phyloP scores from a whole-genome alignment of 2,797 vertebrate genomes.

The Typhlichthys eigenmanni region DNA sequence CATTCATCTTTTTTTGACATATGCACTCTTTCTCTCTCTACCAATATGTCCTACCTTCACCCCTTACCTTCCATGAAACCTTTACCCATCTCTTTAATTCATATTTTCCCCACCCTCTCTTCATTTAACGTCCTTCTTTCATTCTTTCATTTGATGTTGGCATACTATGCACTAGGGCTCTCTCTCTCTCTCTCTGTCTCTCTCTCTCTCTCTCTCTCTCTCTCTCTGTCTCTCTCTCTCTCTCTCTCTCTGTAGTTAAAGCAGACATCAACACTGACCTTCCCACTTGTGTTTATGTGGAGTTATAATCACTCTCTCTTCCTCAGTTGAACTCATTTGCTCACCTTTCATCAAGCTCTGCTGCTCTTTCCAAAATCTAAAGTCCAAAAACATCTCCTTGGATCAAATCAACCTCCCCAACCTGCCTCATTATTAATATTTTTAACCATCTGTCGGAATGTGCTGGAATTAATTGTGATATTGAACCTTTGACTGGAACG shows the following conservation, averaged over 20 bases:
- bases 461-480: too few relatives aligned
- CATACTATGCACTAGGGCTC: not conserved
- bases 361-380: not conserved
- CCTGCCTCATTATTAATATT: conserved; percentile 22
- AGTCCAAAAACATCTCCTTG: not conserved
- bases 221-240: conserved; percentile 4
- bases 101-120: conserved; percentile 2
- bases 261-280: not conserved
- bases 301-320: not conserved
- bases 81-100: not conserved
- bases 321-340: not conserved
- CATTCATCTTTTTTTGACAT: not conserved
- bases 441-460: conserved; percentile 31
- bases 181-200: not conserved
- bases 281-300: not conserved
- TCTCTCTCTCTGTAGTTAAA: not conserved
- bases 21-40: not conserved
- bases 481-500: too few relatives aligned
- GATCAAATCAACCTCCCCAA: conserved; percentile 25
- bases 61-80: not conserved
- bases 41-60: not conserved
- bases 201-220: not conserved
- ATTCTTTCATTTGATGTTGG: not conserved
- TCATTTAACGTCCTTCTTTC: not conserved
- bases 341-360: not conserved